phyloP scores from a whole-genome alignment of 2,888 invertebrate species.

The Ptychoptera albimana region DNA sequence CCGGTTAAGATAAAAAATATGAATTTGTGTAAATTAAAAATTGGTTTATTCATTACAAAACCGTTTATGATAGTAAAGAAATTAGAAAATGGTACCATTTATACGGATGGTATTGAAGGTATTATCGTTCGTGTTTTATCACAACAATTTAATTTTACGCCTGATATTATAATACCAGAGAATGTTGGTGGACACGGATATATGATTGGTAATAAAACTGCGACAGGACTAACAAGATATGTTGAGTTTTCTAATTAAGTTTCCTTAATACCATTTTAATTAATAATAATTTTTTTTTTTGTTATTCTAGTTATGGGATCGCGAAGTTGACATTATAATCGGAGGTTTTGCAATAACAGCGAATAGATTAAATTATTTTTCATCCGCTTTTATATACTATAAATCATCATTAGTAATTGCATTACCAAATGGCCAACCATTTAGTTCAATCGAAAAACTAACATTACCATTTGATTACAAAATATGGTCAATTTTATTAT shows the following conservation, averaged over 20 bases:
- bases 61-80: constrained; percentile 5
- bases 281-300: not conserved
- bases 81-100: constrained; percentile 1
- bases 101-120: constrained; percentile 20
- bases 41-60: constrained; percentile 4
- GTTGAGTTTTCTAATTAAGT: constrained; percentile 7
- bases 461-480: constrained; percentile 13
- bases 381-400: constrained; percentile 13
- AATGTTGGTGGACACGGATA: constrained; percentile 10
- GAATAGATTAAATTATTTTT: constrained; percentile 5
- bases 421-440: constrained; percentile 11
- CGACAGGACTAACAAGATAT: constrained; percentile 16
- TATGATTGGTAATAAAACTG: constrained; percentile 7
- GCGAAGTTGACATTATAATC: constrained; percentile 16
- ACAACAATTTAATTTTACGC: constrained; percentile 15
- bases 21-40: constrained; percentile 3
- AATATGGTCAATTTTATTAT: constrained; percentile 14
- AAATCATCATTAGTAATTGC: constrained; percentile 14
- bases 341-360: constrained; percentile 16
- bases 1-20: constrained; percentile 5
- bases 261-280: not conserved
- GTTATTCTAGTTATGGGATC: constrained; percentile 13
- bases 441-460: constrained; percentile 14
- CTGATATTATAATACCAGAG: constrained; percentile 13
- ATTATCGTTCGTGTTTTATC: constrained; percentile 17